Base-by-base conservation (phyloP, 2,797 vertebrate genomes). In the Diplodus puntazzo region DNA sequence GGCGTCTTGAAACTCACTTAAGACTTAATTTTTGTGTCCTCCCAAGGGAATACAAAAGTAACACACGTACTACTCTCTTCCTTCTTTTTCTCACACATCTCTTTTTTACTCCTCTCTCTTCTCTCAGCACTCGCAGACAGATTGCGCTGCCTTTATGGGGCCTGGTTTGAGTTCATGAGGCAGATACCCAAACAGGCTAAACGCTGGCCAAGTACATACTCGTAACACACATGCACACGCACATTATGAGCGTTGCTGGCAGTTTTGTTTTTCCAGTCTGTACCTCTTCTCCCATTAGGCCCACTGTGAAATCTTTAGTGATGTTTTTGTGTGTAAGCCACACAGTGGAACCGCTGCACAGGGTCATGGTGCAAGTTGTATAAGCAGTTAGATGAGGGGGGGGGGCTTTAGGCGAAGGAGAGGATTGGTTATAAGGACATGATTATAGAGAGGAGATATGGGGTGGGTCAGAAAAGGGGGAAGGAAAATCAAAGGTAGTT, bases 311-410 rank as follows among this genome's bases (percentile, higher is more conserved):
- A 87, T 90, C 84, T 91, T 84, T 70, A 88, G 88, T 90, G 85
- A 91, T 91, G 84, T 90, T 91, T 90, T 92, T 83, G 87, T 89
- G 86, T 49, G 72, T 90, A 80, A 72, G 83, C 90, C 67, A 74
- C 87, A 91, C 86, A 90, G 82, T 91, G 87, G 83, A 95, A 93
- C 91, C 81, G 20, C 86, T 89, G 91, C 88, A 71, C 79, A 64
- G 88, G 92, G 92, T 94, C 91, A 89, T 80, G 84, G 82, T 87
- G 83, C 71, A 79, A 85, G 89, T 88, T 91, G 89, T 84, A 89
- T 81, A 89, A 90, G 89, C 83, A 89, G 85, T 30, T 21, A 75
- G 80, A 73, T 87, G 83, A 79, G 75, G 75, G 73, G 70, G 76
- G 68, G 64, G 0, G 58, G 74, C 64, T 61, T 52, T 23, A 81